phyloP scores from a whole-genome alignment of 2,113 vertebrate species.

The Chloebia gouldiae region DNA sequence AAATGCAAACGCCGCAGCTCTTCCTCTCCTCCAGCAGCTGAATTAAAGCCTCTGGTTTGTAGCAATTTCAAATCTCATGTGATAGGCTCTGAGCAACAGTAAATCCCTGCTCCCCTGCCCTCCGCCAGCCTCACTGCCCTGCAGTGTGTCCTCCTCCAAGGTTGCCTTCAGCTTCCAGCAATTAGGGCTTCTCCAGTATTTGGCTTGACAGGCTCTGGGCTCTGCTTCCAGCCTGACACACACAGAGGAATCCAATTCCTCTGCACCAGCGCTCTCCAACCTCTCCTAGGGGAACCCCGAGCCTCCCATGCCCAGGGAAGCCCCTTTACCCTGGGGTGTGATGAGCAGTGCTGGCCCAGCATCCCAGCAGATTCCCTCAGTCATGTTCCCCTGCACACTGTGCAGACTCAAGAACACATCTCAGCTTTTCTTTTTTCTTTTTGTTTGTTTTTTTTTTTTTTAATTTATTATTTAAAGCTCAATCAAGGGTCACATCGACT shows the following conservation, averaged over 20 bases:
- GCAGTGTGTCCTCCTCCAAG: constrained; percentile 45
- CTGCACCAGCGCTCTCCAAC: neutral
- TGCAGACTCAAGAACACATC: neutral
- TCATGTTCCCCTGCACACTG: fast-evolving
- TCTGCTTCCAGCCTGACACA: neutral
- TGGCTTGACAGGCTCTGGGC: neutral
- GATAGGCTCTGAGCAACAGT: constrained; percentile 27
- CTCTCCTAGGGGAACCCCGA: neutral
- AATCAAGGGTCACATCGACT: constrained; percentile 35
- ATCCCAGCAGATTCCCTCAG: fast-evolving
- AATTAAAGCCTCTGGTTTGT: constrained; percentile 24
- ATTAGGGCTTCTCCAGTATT: neutral
- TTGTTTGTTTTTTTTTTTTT: neutral
- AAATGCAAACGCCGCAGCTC: neutral
- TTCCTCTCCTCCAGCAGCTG: constrained; percentile 24
- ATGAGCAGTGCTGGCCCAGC: neutral
- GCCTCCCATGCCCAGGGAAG: neutral
- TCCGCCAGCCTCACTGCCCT: neutral
- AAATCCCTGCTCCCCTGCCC: constrained; percentile 41
- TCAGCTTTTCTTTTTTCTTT: neutral
- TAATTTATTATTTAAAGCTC: neutral
- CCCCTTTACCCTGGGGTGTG: fast-evolving
- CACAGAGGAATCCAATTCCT: neutral
- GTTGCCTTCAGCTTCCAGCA: constrained; percentile 36
- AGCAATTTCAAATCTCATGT: constrained; percentile 4